A percentile compares a stretch with the other conserved stretches of the same genome.
phyloP scores from a whole-genome alignment of 2,888 invertebrate species.

The Synanthedon andrenaeformis region DNA sequence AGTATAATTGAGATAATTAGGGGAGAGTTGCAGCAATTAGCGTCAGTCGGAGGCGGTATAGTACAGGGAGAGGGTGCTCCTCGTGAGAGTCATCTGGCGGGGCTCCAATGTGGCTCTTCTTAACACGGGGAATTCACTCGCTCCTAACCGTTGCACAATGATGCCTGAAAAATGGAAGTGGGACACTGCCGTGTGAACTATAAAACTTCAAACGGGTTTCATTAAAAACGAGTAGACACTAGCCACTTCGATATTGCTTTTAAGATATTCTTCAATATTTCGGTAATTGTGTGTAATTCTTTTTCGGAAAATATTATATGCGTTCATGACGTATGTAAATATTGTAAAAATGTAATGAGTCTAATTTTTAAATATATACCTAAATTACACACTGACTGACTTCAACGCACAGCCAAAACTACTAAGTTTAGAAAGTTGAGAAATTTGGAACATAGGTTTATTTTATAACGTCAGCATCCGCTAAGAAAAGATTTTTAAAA shows the following conservation, averaged over 20 bases:
- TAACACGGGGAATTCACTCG: constrained; percentile 35
- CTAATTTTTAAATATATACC: no score
- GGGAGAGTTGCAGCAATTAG: constrained; percentile 64
- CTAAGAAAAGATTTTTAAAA: no score
- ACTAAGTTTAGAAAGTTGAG: no score
- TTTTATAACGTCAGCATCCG: no score
- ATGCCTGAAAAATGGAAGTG: constrained; percentile 7
- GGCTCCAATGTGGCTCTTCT: constrained; percentile 52
- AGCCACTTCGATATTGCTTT: not conserved
- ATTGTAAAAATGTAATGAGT: no score
- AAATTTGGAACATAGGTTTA: no score
- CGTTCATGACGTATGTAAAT: no score
- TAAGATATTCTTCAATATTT: not conserved
- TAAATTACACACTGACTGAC: no score
- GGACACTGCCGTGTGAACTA: not conserved
- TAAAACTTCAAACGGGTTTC: constrained; percentile 7
- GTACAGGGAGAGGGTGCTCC: constrained; percentile 48
- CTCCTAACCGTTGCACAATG: constrained; percentile 35
- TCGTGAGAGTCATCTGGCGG: constrained; percentile 58
- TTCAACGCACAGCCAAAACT: no score
- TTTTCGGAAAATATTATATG: no score
- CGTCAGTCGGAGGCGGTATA: constrained; percentile 40
- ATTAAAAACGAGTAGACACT: constrained; percentile 16
- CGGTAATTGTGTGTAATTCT: no score
- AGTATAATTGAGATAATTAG: constrained; percentile 47